Base-by-base conservation (phyloP, 2,888 invertebrate genomes). In the Trypoxylon attenuatum region DNA sequence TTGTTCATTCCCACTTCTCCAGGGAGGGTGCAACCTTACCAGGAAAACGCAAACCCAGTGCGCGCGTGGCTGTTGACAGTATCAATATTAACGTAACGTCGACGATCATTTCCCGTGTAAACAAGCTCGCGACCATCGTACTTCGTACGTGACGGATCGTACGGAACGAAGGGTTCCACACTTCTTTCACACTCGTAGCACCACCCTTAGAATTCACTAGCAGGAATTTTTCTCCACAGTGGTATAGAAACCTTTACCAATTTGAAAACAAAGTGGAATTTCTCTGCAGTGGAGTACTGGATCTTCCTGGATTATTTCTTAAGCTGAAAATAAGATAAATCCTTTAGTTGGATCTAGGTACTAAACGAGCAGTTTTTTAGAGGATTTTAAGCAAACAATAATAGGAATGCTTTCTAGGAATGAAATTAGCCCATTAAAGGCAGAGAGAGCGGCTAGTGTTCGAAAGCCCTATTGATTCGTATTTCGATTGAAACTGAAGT, bases 21-120 rank as follows among this genome's bases (percentile, higher is more conserved):
- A 13, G 23, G 21, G 47, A 4, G 38, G 6, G n/a, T 19, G 54
- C 39, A 43, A 55, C 16, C 50, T 63, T 61, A 41, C 47, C 13
- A 49, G 61, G 49, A 59, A 55, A 58, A 64, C 58, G 50, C 45
- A 54, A 69, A 63, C 65, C 29, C 25, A n/a, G n/a, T n/a, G 25
- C 53, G 45, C 38, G 53, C 43, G 22, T 42, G 18, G 38, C 6
- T 64, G 59, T 67, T 57, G 63, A 57, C 64, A 62, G 56, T 51
- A 46, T 59, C 59, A 73, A 70, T 73, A 73, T 73, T 69, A 73
- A 66, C 69, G 66, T 58, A 56, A 61, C 50, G 56, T 67, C 55
- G 67, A 52, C 62, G 54, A 77, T 77, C 64, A 68, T 74, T 72
- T 65, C 60, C 57, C 57, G 63, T 57, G 62, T 63, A 76, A 74